Conservation (phyloP, 2,797 vertebrate genomes). For the Gymnoscopelus braueri region DNA sequence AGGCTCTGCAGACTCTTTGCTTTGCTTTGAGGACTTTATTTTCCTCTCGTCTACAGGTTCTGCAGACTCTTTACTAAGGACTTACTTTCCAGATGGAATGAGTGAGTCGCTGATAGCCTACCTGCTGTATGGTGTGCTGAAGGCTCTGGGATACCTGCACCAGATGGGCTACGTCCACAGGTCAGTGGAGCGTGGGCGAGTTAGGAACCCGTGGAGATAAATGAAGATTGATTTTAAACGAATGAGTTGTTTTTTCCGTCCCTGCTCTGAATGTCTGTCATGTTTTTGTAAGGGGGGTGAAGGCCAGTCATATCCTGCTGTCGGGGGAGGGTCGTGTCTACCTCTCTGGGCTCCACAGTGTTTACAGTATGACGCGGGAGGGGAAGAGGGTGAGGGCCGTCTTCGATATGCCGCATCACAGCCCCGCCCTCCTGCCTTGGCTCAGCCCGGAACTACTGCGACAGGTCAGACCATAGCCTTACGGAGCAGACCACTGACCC, state of each 20-base stretch:
- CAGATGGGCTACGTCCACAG: constrained; percentile 96
- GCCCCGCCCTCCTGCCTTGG: constrained; percentile 94
- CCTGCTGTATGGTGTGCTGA: constrained; percentile 91
- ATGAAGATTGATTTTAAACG: too few species aligned
- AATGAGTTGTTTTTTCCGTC: neutral
- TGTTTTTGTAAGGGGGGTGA: constrained; percentile 87
- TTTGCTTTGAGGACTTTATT: neutral
- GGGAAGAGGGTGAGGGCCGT: constrained; percentile 89
- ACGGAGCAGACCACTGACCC: too few species aligned
- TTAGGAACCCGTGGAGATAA: too few species aligned
- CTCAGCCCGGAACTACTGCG: constrained; percentile 96
- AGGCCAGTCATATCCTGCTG: constrained; percentile 97
- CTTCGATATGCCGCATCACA: constrained; percentile 95
- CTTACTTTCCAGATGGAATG: constrained; percentile 96
- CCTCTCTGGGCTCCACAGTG: constrained; percentile 92
- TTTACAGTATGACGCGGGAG: constrained; percentile 93
- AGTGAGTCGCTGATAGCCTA: constrained; percentile 94
- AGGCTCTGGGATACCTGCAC: constrained; percentile 94
- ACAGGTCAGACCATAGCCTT: constrained; percentile 80
- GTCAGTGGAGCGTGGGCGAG: constrained; percentile 67
- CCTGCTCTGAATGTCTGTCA: neutral
- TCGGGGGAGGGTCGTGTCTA: constrained; percentile 93
- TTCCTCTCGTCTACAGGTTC: constrained; percentile 81
- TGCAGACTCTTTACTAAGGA: constrained; percentile 89
- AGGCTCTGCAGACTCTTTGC: too few species aligned